These are phyloP conservation scores for Tetranychus piercei DNA, from an alignment of 2,888 invertebrate genomes.

Conservation along the genomic window DNA sequence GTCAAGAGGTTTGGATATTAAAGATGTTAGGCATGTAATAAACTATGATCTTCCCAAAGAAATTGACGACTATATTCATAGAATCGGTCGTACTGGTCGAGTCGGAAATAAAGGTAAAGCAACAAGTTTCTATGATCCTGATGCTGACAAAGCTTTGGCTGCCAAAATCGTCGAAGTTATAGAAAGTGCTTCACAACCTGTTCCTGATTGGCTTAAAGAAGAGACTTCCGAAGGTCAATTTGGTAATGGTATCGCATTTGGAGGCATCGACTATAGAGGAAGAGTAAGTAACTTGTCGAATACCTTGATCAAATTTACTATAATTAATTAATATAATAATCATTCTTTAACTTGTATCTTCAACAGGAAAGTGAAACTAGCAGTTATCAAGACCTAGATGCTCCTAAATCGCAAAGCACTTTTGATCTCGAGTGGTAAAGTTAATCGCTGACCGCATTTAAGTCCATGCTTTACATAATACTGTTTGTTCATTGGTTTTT, in stretches of 20 bases:
- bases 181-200: slow-evolving; percentile 48
- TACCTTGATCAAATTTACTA: too few relatives aligned
- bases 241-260: slow-evolving; percentile 31
- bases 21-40: slow-evolving; percentile 46
- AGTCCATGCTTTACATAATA: too few relatives aligned
- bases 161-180: slow-evolving; percentile 52
- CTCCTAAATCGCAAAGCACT: too few relatives aligned
- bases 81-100: slow-evolving; percentile 39
- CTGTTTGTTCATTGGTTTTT: too few relatives aligned
- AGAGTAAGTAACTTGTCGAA: slow-evolving; percentile 35
- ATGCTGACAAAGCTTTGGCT: slow-evolving; percentile 43
- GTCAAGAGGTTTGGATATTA: slow-evolving; percentile 74
- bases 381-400: too few relatives aligned
- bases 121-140: slow-evolving; percentile 43
- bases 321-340: too few relatives aligned
- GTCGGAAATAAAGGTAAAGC: slow-evolving; percentile 36
- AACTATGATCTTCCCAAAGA: slow-evolving; percentile 37
- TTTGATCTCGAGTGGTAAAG: too few relatives aligned
- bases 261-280: slow-evolving; percentile 44
- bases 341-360: too few relatives aligned
- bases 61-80: slow-evolving; percentile 38
- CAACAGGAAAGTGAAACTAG: too few relatives aligned
- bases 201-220: slow-evolving; percentile 53
- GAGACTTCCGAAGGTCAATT: slow-evolving; percentile 30
- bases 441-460: too few relatives aligned